A percentile compares a stretch with the other conserved stretches of the same genome.
phyloP scores from a whole-genome alignment of 2,797 vertebrate genomes.

The Poeciliopsis paucimaculata region DNA sequence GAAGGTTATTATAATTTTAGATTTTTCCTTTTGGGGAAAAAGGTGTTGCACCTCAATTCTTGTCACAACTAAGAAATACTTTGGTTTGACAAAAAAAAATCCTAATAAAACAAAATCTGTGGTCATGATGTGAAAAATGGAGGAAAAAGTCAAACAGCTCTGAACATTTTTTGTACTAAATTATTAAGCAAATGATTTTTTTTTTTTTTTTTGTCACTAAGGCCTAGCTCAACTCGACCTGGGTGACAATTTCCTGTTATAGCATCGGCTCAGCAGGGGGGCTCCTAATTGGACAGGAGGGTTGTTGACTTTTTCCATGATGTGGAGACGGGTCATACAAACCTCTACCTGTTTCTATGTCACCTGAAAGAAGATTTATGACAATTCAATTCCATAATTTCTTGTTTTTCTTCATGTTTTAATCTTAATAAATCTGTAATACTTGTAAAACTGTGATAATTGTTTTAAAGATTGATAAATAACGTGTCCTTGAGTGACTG shows the following conservation, averaged over 20 bases:
- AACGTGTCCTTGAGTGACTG: background rate
- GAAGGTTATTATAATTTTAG: background rate
- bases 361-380: constrained; percentile 27
- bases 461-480: background rate
- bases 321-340: background rate
- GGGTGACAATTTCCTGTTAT: background rate
- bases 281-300: background rate
- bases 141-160: background rate
- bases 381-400: constrained; percentile 26
- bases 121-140: background rate
- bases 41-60: background rate
- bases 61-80: background rate
- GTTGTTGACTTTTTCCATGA: background rate
- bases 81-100: background rate
- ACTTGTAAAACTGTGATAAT: constrained; percentile 3
- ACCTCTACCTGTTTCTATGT: constrained; percentile 17
- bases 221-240: background rate
- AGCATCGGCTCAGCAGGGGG: background rate
- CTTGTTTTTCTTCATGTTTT: constrained; percentile 26
- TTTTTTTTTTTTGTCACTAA: background rate
- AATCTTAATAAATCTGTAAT: constrained; percentile 22
- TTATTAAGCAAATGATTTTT: background rate
- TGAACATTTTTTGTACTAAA: background rate
- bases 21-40: background rate
- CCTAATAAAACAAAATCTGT: background rate